These are phyloP conservation scores for Monopis laevigella DNA, from an alignment of 2,888 invertebrate species.

Conservation along the genomic window DNA sequence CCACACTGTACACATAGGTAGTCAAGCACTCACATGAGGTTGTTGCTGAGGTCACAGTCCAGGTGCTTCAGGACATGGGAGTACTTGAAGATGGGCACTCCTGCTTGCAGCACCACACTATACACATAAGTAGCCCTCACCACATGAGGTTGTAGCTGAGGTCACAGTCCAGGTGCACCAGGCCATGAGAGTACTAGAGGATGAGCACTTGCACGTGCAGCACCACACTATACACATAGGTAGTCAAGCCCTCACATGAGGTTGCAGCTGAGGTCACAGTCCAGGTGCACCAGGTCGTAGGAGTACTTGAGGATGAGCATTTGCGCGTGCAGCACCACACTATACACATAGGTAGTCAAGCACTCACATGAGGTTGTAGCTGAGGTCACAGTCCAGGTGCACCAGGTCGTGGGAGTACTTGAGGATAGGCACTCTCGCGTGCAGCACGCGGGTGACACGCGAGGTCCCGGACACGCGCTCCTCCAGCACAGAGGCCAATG, in stretches of 20 bases:
- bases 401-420: conserved; percentile 82
- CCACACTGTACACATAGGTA: too few relatives aligned
- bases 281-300: conserved; percentile 78
- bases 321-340: conserved; percentile 83
- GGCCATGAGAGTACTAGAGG: conserved; percentile 82
- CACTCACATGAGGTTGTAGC: conserved; percentile 77
- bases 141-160: conserved; percentile 75
- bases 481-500: conserved; percentile 76
- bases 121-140: conserved; percentile 79
- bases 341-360: too few relatives aligned
- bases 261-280: conserved; percentile 85
- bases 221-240: too few relatives aligned
- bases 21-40: conserved; percentile 78
- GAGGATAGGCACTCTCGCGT: conserved; percentile 90
- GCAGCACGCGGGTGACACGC: conserved; percentile 77
- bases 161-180: conserved; percentile 79
- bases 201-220: conserved; percentile 90
- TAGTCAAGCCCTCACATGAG: too few relatives aligned
- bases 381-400: conserved; percentile 85
- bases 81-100: conserved; percentile 92
- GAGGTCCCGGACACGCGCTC: conserved; percentile 77
- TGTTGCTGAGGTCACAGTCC: conserved; percentile 86
- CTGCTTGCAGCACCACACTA: conserved; percentile 78
- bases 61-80: conserved; percentile 77
- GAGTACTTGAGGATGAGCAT: conserved; percentile 91